Base-by-base conservation (phyloP, 1,140 invertebrate species). In the Ceratosolen solmsi region DNA sequence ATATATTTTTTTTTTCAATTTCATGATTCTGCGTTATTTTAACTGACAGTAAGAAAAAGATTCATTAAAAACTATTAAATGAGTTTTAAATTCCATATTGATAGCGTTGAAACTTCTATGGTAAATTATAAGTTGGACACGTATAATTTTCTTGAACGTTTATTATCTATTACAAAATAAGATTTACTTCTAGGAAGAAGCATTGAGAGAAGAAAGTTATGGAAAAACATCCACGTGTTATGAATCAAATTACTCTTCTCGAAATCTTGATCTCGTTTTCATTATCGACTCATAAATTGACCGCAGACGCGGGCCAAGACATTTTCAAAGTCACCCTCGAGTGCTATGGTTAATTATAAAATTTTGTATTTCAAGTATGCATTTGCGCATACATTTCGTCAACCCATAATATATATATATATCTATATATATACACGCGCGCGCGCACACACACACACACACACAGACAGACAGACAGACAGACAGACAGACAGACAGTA, bases 181-280 rank as follows among this genome's bases (percentile, higher is more conserved):
- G 5, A 46, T 7, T 46, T 7, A 46, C 20, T 54, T 54, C 51
- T 22, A 3, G 51, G 51, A 54, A 54, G 20, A 54, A 54, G 20
- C 51, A 54, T 54, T 15, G 13, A 54, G 5, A 54, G 5, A 33
- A 71, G 70, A 54, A 38, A 78, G 27, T 33, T 30, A 49, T 38
- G 5, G 65, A 79, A 79, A 78, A 79, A 79, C 49, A 79, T 38
- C 13, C 77, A 79, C 71, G 33, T 71, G 77, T 27, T 36, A 56
- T 22, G 65, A 71, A 70, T 71, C 63, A 41, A 79, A 51, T 79
- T 79, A 71, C 77, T 25, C 65, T 71, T 63, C 25, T 71, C 33
- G 49, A 71, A 79, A 79, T 46, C 38, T 63, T 63, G 27, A 36
- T 68, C 41, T 65, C 5, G 17, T 22, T 36, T 41, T 58, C 38